These are phyloP conservation scores for Smutsia gigantea DNA, from an alignment of 2,797 vertebrate species.

Conservation along the genomic window DNA sequence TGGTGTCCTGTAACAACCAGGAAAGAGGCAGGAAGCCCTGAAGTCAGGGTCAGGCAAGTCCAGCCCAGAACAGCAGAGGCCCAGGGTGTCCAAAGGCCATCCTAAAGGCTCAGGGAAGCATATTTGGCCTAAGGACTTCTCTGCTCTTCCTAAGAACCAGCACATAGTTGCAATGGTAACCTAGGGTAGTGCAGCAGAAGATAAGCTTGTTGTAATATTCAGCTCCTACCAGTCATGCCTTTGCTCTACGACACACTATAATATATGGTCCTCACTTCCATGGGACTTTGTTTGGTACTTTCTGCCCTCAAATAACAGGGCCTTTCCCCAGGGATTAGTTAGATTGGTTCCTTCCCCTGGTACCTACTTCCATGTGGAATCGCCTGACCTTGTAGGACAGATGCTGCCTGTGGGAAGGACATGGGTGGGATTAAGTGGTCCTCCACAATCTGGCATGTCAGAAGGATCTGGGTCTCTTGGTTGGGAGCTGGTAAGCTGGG, in stretches of 20 bases:
- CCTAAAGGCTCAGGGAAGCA: neutral
- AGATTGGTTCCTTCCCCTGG: too few relatives aligned
- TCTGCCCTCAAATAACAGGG: neutral
- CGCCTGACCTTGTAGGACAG: fast-evolving
- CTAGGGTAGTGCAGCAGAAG: neutral
- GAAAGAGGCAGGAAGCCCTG: neutral
- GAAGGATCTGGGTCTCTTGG: neutral
- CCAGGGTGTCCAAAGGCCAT: neutral
- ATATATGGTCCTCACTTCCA: neutral
- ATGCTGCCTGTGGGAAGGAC: neutral
- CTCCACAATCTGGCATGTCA: neutral
- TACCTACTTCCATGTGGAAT: neutral
- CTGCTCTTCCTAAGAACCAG: neutral
- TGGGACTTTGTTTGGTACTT: neutral
- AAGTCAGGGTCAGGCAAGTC: neutral
- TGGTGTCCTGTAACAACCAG: neutral
- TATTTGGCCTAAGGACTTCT: neutral
- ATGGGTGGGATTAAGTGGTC: too few relatives aligned
- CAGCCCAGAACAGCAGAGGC: neutral
- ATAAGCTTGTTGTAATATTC: neutral
- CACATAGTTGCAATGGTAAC: neutral
- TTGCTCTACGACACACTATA: neutral
- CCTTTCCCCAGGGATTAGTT: neutral
- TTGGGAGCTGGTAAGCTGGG: neutral
- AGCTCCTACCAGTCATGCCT: neutral